phyloP scores from a whole-genome alignment of 1,140 invertebrate genomes.

The Thrips palmi region DNA sequence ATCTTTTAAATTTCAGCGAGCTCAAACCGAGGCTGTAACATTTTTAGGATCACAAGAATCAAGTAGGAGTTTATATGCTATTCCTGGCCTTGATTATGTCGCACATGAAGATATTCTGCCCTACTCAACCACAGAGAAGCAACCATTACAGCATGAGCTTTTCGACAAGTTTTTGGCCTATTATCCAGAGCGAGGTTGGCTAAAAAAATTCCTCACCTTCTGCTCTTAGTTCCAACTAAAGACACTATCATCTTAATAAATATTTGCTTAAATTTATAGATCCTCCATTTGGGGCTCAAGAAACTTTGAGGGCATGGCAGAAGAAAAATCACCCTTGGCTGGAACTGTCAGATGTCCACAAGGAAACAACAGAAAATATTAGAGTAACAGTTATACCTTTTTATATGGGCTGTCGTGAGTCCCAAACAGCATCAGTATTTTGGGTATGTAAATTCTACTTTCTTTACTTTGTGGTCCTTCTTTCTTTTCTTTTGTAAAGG shows the following conservation, averaged over 20 bases:
- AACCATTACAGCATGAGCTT: constrained; percentile 79
- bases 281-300: constrained; percentile 71
- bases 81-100: constrained; percentile 91
- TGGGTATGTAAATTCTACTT: constrained; percentile 42
- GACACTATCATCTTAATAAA: constrained; percentile 6
- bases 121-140: constrained; percentile 60
- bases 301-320: constrained; percentile 86
- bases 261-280: constrained; percentile 29
- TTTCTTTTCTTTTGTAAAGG: constrained; percentile 2
- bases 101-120: constrained; percentile 89
- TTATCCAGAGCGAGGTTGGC: constrained; percentile 51
- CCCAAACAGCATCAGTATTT: constrained; percentile 74
- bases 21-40: constrained; percentile 94
- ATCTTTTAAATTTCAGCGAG: constrained; percentile 39
- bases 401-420: constrained; percentile 86
- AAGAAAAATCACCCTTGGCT: constrained; percentile 96
- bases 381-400: constrained; percentile 94
- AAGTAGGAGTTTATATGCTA: constrained; percentile 79
- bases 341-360: constrained; percentile 91
- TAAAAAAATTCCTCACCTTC: not conserved
- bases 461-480: constrained; percentile 7
- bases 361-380: constrained; percentile 90
- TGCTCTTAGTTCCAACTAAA: constrained; percentile 8
- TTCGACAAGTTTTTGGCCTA: constrained; percentile 89
- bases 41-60: constrained; percentile 92